Conservation (phyloP, 1,140 invertebrate species). For the Chymomyza costata region DNA sequence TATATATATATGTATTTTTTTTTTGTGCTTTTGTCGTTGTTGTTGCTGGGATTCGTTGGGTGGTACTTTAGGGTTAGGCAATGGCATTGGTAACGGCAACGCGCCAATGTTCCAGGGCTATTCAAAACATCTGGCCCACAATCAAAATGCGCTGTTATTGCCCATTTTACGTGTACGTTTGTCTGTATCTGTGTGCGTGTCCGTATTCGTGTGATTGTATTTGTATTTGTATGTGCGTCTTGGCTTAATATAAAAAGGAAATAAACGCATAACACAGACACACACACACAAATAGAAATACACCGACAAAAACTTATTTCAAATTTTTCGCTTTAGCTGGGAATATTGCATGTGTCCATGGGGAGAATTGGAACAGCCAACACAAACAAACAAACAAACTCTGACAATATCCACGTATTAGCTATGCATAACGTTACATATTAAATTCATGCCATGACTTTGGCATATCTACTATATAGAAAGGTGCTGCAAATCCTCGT, state of each 20-base stretch:
- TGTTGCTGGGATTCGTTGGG: conserved; percentile 2
- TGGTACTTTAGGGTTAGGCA: conserved; percentile 44
- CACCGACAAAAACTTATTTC: conserved; percentile 36
- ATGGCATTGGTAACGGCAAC: conserved; percentile 15
- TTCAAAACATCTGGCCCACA: conserved; percentile 53
- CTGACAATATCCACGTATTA: no score
- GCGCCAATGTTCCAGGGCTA: conserved; percentile 35
- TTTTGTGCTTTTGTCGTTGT: neutral
- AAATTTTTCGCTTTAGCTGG: conserved; percentile 26
- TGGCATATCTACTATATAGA: no score
- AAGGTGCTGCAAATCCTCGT: no score
- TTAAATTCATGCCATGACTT: no score
- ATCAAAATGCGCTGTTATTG: conserved; percentile 51
- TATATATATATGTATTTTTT: no score
- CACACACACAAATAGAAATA: conserved; percentile 22
- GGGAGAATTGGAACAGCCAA: no score
- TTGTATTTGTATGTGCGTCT: conserved; percentile 41
- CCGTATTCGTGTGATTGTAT: conserved; percentile 13
- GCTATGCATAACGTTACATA: no score
- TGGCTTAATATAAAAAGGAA: conserved; percentile 27
- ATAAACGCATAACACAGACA: conserved; percentile 7
- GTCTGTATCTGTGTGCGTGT: conserved; percentile 41
- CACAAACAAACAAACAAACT: no score
- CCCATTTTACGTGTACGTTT: conserved; percentile 36
- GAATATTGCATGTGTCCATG: conserved; percentile 5